Conservation (phyloP, 1,140 invertebrate species). For the Habropoda laboriosa region DNA sequence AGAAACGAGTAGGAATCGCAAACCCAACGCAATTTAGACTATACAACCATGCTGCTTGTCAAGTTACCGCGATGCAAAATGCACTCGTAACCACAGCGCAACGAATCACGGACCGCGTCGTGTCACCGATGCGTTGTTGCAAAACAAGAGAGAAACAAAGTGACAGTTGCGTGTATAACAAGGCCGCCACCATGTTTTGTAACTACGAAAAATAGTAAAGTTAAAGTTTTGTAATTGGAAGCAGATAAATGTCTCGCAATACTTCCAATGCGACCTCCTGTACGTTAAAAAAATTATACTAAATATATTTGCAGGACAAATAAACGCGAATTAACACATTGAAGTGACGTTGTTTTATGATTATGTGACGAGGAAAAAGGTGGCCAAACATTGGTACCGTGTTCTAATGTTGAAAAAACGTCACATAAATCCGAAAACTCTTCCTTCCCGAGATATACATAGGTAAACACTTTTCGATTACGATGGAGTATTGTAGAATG, state of each 20-base stretch:
- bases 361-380: no score
- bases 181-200: background rate
- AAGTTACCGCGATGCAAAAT: conserved; percentile 49
- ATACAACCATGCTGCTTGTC: conserved; percentile 44
- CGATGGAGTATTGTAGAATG: no score
- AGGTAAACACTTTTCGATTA: no score
- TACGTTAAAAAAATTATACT: no score
- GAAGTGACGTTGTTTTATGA: no score
- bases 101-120: conserved; percentile 30
- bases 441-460: no score
- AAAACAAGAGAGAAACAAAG: conserved; percentile 23
- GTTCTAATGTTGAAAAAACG: no score
- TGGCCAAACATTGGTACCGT: no score
- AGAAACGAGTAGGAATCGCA: conserved; percentile 25
- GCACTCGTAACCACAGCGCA: conserved; percentile 28
- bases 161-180: conserved; percentile 16
- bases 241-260: background rate
- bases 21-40: conserved; percentile 31
- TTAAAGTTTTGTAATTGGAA: background rate
- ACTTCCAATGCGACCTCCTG: no score
- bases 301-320: no score
- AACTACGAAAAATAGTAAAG: background rate
- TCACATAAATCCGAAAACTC: no score
- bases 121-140: conserved; percentile 21
- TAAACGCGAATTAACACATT: no score